Base-by-base conservation (phyloP, 2,797 vertebrate species). In the Sebastiscus albofasciatus region DNA sequence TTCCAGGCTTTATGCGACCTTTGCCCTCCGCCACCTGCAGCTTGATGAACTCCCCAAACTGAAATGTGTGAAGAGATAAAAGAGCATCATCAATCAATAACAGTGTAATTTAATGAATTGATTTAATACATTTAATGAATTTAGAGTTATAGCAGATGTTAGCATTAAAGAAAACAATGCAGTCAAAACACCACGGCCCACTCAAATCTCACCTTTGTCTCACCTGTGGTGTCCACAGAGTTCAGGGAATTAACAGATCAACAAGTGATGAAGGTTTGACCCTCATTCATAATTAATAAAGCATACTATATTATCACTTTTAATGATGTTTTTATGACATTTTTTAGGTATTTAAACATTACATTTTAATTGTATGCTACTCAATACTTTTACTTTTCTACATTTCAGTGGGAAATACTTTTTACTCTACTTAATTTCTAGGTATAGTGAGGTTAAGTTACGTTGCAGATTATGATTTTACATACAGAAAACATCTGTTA, bases 1-100 rank as follows among this genome's bases (percentile, higher is more conserved):
- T 87, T 56, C 97, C 95, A 1, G 98, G 98, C 92, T 96, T 95
- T 66, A 98, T 95, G 2, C 97, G 97, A 6, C 98, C 98, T 87
- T 97, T 98, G 42, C 97, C 97, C 70, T 97, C 97, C 0, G 84
- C 88, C 83, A 98, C 96, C 92, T 99, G 98, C 74, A 92, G 88
- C 91, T 96, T 97, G 93, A 99, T 98, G 94, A 98, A 99, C 83
- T 96, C 87, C 20, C 94, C 96, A 77, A 99, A 99, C 98, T 99
- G 85, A 14, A 58, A 72, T 31, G 59, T 10, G n/a, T 55, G 1
- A 0, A 70, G 8, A 67, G 20, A 68, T 20, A 27, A 71, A 64
- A 52, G 3, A 80, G 10, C 1, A 60, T 64, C 8, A 58, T 2
- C 27, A 6, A 61, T 75, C 64, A 27, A 16, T 10, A 68, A 68